Base-by-base conservation (phyloP, 2,113 vertebrate species). In the Nanorana parkeri region DNA sequence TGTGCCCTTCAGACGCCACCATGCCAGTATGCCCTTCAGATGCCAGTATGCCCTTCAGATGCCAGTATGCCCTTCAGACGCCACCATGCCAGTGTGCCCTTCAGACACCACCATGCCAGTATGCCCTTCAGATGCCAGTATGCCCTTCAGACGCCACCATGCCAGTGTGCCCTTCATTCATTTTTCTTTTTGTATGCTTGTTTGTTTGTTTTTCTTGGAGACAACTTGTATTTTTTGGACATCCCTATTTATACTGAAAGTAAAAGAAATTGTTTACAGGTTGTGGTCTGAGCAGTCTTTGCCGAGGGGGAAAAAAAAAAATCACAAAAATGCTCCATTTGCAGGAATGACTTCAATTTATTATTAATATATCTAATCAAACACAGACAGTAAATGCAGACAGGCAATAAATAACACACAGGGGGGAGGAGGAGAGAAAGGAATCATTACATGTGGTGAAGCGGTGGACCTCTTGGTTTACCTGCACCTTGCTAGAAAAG, bases 191-290 rank as follows among this genome's bases (percentile, higher is more conserved):
- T 84, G 80, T 91, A 81, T 85, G 78, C 85, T 89, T 55, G 5
- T 23, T 54, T 41, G 32, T 64, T 73, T 28, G 51, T n/a, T 13
- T 36, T 36, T 73, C 55, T 29, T 23, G 28, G 5, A 64, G 20
- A 29, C 26, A 61, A 75, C 89, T 89, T 89, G 85, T 87, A 89
- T 61, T 78, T 68, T 92, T 92, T 88, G 93, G 92, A 88, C 91
- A 87, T 88, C 89, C n/a, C 89, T 94, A 93, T 95, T 95, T 95
- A 95, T 95, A 95, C 91, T 79, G 88, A 91, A 89, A 93, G 91
- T 93, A 94, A 94, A 94, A 87, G 78, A 72, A 61, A 72, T 26
- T 36, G 47, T 68, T 83, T 76, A 54, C 63, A 60, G 20, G 51
- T 3, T 16, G 21, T 56, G 55, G 10, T 29, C 16, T 54, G 41